These are phyloP conservation scores for Dasysyrphus tricinctus DNA, from an alignment of 2,888 invertebrate species.

Conservation along the genomic window DNA sequence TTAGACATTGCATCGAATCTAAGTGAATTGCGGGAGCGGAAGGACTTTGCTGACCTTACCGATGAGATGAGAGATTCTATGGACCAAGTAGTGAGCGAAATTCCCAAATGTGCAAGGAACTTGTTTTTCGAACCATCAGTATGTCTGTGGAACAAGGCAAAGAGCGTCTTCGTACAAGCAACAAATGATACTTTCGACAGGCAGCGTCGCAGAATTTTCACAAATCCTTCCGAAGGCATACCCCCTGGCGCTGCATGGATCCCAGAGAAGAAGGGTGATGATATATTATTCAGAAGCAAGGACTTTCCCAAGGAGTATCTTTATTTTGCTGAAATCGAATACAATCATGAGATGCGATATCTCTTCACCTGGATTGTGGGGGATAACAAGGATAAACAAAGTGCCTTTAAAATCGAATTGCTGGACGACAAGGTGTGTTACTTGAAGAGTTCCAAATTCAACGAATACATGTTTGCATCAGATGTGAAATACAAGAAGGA, in stretches of 20 bases:
- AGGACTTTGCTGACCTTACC: constrained; percentile 1
- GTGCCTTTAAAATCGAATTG: constrained; percentile 28
- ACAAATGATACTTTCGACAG: neutral
- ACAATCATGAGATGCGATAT: constrained; percentile 17
- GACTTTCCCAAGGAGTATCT: constrained; percentile 13
- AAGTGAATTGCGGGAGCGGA: neutral
- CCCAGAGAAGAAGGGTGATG: neutral
- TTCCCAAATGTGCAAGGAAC: constrained; percentile 30
- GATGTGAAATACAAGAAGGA: constrained; percentile 9
- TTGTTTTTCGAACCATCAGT: constrained; percentile 29
- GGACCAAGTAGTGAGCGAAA: neutral
- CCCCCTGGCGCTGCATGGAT: constrained; percentile 1
- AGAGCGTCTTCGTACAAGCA: neutral
- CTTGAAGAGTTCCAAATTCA: constrained; percentile 8
- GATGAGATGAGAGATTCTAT: neutral
- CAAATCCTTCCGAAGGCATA: neutral
- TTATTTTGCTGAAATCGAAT: constrained; percentile 23
- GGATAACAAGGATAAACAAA: constrained; percentile 27
- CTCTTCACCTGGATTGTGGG: constrained; percentile 32
- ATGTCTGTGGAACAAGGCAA: constrained; percentile 30
- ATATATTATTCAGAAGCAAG: constrained; percentile 24
- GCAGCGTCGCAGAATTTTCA: constrained; percentile 18
- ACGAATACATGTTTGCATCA: constrained; percentile 24
- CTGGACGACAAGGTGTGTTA: constrained; percentile 6
- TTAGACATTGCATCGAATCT: constrained; percentile 23